These are phyloP conservation scores for Macrotrachela quadricornifera DNA, from an alignment of 1,140 invertebrate genomes.

Conservation along the genomic window DNA sequence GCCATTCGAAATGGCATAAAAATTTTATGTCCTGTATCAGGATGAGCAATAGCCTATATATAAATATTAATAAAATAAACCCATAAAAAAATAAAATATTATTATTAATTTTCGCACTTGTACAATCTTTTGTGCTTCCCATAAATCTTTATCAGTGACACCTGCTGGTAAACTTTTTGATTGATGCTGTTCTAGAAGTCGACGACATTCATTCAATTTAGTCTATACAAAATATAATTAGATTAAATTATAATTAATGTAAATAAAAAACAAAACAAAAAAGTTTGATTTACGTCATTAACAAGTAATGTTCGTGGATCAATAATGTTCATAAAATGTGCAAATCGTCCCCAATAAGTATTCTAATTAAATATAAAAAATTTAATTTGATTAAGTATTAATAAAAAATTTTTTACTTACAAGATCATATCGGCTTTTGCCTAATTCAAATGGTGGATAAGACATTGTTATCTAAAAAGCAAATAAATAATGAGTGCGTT, in stretches of 20 bases:
- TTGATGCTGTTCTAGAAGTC: slow-evolving; percentile 26
- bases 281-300: neutral
- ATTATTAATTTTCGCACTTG: no score
- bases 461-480: no score
- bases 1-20: slow-evolving; percentile 30
- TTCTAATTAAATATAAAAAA: slow-evolving; percentile 15
- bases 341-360: slow-evolving; percentile 28
- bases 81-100: no score
- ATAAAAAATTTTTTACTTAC: slow-evolving; percentile 10
- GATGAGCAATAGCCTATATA: slow-evolving; percentile 32
- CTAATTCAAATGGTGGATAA: slow-evolving; percentile 24
- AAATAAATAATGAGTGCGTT: no score
- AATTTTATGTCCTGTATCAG: slow-evolving; percentile 34
- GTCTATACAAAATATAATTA: slow-evolving; percentile 14
- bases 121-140: slow-evolving; percentile 35
- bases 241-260: neutral
- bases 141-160: slow-evolving; percentile 27
- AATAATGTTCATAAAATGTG: slow-evolving; percentile 30
- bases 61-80: neutral
- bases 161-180: slow-evolving; percentile 14
- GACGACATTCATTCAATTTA: slow-evolving; percentile 21
- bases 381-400: neutral
- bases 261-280: no score
- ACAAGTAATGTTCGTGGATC: slow-evolving; percentile 28
- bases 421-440: slow-evolving; percentile 24